Conservation (phyloP, 2,888 invertebrate species). For the Malthinus flaveolus region DNA sequence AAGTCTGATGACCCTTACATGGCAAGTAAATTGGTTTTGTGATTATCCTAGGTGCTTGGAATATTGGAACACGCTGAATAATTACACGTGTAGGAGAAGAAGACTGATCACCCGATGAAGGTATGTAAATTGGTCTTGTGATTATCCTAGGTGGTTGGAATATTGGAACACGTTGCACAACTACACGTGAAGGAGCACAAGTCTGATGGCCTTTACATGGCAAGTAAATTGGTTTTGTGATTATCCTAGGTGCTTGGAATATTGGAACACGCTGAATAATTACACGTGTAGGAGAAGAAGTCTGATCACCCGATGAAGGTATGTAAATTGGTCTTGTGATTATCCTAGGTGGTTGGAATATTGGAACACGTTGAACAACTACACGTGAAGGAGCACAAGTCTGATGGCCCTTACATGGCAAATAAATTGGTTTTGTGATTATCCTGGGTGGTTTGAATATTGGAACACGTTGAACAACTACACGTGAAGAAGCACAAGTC, state of each 20-base stretch:
- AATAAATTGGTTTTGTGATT: not conserved
- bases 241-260: not conserved
- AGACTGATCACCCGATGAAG: too few species aligned
- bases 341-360: conserved; percentile 7
- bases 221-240: too few species aligned
- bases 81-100: too few species aligned
- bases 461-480: conserved; percentile 5
- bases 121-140: too few species aligned
- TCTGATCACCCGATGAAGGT: not conserved
- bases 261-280: conserved; percentile 6
- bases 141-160: too few species aligned
- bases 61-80: too few species aligned
- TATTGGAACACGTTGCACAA: too few species aligned
- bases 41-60: not conserved
- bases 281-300: not conserved
- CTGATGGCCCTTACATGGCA: conserved; percentile 12
- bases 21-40: not conserved
- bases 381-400: not conserved
- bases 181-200: too few species aligned
- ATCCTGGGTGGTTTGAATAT: conserved; percentile 9
- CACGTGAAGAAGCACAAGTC: conserved; percentile 1
- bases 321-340: too few species aligned
- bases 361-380: conserved; percentile 4
- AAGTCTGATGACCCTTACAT: too few species aligned
- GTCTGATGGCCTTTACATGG: too few species aligned